Evolutionary conservation across 2,888 invertebrate genomes (phyloP), one percentile per base, ranked within the genome.

Genomic region (Tromatobia lineatoria): DNA sequence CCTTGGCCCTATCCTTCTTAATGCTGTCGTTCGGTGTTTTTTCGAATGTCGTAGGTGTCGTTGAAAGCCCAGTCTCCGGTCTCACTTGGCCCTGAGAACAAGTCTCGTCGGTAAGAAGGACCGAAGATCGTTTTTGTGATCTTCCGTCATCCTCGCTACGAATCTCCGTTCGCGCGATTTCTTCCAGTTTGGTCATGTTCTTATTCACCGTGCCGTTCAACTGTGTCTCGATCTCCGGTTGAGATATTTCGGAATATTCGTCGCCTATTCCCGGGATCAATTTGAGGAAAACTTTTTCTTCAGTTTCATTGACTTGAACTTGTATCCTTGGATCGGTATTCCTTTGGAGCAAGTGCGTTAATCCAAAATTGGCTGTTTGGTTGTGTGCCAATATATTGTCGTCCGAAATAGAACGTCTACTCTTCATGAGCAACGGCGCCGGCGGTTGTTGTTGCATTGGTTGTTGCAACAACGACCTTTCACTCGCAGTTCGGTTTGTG

Each of bases 401-500:
- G 18, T 52, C 34, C 38, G 73, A 20, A 42, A 45, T 73, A 42
- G 29, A 57, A 2, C 71, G n/a, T 42, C 52, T 66, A 25, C 57
- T 20, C 10, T 38, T 38, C 10, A 38, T 38, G 10, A 38, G 38
- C 38, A 4, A 4, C 4, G 29, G 29, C 4, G 29, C 3, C 4
- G 29, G 4, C 4, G 29, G 29, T 29, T 2, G 29, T 29, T 2
- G 29, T 29, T 2, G 29, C 38, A 38, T 11, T 67, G 45, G 23
- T 29, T 45, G 83, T 45, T 50, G 73, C 61, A 73, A n/a, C 73
- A 59, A 13, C 78, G 82, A 34, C 25, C 61, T 86, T 86, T 89
- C 89, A 86, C 88, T 86, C 83, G 85, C 54, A 50, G 64, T 76
- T 42, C 83, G 82, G 61, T 52, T 78, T 57, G 69, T 77, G 71